phyloP scores from a whole-genome alignment of 2,888 invertebrate genomes.

The Hemicrepidius hirtus region DNA sequence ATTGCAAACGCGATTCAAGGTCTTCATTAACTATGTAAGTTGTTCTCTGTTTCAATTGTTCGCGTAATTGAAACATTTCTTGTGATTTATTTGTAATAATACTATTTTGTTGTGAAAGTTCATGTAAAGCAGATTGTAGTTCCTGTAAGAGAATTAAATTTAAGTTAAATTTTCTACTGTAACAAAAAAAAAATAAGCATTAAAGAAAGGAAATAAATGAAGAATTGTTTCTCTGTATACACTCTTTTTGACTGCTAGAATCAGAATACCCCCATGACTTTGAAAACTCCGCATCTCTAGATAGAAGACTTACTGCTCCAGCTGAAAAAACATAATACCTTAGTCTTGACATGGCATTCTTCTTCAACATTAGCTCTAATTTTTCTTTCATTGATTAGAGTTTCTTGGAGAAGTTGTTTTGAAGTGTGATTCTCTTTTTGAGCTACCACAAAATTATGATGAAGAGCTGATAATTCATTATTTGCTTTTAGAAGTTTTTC shows the following conservation, averaged over 20 bases:
- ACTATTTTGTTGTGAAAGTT: constrained; percentile 69
- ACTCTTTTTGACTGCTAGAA: no score
- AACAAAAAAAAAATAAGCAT: no score
- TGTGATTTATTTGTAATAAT: constrained; percentile 68
- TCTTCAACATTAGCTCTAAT: constrained; percentile 71
- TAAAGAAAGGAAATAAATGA: no score
- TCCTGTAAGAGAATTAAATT: constrained; percentile 62
- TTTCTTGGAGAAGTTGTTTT: constrained; percentile 68
- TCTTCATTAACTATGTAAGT: constrained; percentile 73
- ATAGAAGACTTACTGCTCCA: no score
- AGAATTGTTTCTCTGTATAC: no score
- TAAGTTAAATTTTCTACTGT: no score
- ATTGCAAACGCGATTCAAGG: constrained; percentile 73
- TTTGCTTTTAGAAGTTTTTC: constrained; percentile 73
- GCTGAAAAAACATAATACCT: no score
- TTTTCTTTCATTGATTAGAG: constrained; percentile 70
- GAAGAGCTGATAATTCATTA: constrained; percentile 70
- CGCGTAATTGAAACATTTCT: constrained; percentile 69
- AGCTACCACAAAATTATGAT: constrained; percentile 68
- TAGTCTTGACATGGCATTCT: constrained; percentile 66
- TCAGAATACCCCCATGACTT: no score
- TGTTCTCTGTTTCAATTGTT: constrained; percentile 68
- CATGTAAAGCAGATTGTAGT: constrained; percentile 72
- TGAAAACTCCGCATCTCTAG: no score
- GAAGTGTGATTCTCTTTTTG: constrained; percentile 69